A percentile compares a stretch with the other conserved stretches of the same genome.
These are phyloP conservation scores for Eublepharis macularius DNA, from an alignment of 2,113 vertebrate species.

Conservation along the genomic window DNA sequence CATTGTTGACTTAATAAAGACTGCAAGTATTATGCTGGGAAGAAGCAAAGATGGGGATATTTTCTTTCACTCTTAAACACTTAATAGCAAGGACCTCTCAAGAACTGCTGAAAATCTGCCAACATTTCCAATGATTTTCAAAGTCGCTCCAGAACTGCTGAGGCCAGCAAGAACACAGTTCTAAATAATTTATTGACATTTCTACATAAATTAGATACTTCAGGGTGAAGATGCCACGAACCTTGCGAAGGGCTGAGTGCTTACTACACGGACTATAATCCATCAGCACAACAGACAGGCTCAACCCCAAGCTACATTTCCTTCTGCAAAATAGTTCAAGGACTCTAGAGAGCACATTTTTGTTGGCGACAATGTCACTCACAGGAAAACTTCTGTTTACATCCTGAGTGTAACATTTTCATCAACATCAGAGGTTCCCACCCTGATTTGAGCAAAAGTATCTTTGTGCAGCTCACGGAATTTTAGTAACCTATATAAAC, in stretches of 20 bases:
- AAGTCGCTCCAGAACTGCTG: constrained; percentile 62
- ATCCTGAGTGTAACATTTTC: no score
- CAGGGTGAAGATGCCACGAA: constrained; percentile 62
- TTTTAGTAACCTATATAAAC: no score
- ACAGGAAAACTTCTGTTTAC: background rate
- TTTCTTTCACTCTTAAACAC: background rate
- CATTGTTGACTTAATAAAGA: constrained; percentile 6
- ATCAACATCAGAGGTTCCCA: no score
- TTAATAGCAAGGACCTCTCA: background rate
- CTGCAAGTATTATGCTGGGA: background rate
- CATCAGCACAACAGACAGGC: constrained; percentile 46
- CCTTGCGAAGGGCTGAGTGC: constrained; percentile 45
- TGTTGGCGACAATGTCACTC: constrained; percentile 37
- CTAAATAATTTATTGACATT: constrained; percentile 65
- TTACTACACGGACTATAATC: constrained; percentile 37
- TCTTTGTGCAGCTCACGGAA: no score
- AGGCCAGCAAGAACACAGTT: constrained; percentile 59
- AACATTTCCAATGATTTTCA: constrained; percentile 52
- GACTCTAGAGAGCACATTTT: constrained; percentile 33
- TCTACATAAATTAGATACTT: constrained; percentile 67
- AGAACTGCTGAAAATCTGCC: constrained; percentile 36
- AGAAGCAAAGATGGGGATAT: background rate
- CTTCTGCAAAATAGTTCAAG: constrained; percentile 53
- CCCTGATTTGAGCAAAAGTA: no score
- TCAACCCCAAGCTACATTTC: constrained; percentile 23